Evolutionary conservation across 2,888 invertebrate genomes (phyloP).

Genomic region (Blomia tropicalis): DNA sequence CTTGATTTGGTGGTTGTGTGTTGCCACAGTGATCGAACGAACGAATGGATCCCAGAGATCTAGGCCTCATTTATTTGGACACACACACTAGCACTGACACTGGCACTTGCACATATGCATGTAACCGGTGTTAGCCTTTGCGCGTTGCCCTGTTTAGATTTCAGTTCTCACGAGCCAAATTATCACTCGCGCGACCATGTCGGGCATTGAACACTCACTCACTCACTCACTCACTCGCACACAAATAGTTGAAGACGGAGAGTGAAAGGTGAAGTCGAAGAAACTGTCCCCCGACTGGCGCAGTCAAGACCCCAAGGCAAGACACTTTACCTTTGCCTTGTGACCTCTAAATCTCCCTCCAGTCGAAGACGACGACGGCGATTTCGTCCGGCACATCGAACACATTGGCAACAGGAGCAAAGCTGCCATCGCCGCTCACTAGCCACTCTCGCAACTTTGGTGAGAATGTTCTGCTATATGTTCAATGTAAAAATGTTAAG

Average conservation of each 20-base stretch:
- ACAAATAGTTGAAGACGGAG: neutral
- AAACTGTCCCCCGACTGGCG: neutral
- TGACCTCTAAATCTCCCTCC: neutral
- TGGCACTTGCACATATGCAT: neutral
- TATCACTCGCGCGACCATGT: constrained; percentile 4
- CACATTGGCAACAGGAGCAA: too few relatives aligned
- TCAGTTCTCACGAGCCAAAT: constrained; percentile 9
- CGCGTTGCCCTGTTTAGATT: neutral
- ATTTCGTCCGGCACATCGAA: too few relatives aligned
- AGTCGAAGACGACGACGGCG: too few relatives aligned
- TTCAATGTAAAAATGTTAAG: too few relatives aligned
- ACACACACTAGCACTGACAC: too few relatives aligned
- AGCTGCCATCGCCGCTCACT: too few relatives aligned
- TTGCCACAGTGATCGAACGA: too few relatives aligned
- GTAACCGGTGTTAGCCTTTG: neutral
- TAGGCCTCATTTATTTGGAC: constrained; percentile 8
- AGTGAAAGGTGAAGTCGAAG: constrained; percentile 3
- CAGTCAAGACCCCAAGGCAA: neutral
- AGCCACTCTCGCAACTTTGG: too few relatives aligned
- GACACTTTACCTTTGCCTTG: constrained; percentile 13
- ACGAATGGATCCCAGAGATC: constrained; percentile 1
- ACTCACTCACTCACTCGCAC: neutral
- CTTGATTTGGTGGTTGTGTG: too few relatives aligned
- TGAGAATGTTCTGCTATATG: too few relatives aligned
- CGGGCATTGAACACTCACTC: neutral